phyloP scores from a whole-genome alignment of 2,888 invertebrate species.

The Andrena hattorfiana region DNA sequence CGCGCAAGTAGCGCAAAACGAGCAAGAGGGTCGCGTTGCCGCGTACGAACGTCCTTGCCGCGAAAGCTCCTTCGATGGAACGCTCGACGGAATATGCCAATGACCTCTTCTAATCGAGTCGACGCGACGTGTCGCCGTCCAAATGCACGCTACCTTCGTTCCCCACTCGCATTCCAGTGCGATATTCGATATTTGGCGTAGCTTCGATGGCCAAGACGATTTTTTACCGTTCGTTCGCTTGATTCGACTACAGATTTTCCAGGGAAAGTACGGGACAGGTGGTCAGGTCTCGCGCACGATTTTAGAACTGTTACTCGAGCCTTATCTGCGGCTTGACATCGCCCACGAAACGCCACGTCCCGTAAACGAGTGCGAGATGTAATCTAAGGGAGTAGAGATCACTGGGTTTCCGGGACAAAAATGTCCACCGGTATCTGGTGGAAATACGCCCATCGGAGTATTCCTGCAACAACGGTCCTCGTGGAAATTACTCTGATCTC shows the following conservation, averaged over 20 bases:
- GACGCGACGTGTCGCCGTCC: too few species aligned
- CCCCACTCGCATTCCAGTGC: too few species aligned
- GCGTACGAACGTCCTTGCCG: slow-evolving; percentile 33
- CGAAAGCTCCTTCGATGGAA: slow-evolving; percentile 7
- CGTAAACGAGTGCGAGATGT: slow-evolving; percentile 18
- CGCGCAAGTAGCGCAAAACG: slow-evolving; percentile 50
- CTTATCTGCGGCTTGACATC: slow-evolving; percentile 24
- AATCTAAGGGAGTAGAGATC: slow-evolving; percentile 18
- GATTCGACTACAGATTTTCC: background rate
- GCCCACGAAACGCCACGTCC: slow-evolving; percentile 43
- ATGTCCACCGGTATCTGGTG: background rate
- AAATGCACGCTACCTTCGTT: background rate
- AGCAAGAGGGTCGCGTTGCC: background rate
- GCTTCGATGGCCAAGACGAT: too few species aligned
- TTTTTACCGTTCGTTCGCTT: background rate
- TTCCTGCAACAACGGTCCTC: too few species aligned
- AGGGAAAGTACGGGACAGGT: slow-evolving; percentile 21
- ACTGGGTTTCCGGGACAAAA: slow-evolving; percentile 43
- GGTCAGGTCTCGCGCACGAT: slow-evolving; percentile 40
- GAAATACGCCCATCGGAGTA: background rate
- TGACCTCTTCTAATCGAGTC: background rate
- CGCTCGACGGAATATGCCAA: background rate
- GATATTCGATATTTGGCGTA: too few species aligned
- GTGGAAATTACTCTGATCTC: background rate
- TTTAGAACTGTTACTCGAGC: slow-evolving; percentile 52